Evolutionary conservation across 2,113 vertebrate genomes (phyloP).

Genomic region (Saguinus midas): DNA sequence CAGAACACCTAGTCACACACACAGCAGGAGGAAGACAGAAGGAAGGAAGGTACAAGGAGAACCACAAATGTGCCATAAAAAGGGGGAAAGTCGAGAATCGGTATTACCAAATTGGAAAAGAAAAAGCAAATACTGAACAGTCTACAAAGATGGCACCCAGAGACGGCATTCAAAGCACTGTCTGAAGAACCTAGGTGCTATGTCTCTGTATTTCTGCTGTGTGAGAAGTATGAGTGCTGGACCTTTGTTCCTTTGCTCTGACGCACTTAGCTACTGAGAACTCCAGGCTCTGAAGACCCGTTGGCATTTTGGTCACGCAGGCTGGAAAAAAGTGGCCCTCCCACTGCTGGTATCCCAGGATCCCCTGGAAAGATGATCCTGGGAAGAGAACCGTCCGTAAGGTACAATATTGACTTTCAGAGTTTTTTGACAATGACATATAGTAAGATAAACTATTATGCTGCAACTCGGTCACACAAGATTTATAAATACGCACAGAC

Average conservation of each 20-base stretch:
- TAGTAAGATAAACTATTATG: rapidly evolving
- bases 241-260: not conserved
- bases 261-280: not conserved
- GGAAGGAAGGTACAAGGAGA: no score
- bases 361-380: not conserved
- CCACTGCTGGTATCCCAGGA: rapidly evolving
- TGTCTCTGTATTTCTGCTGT: not conserved
- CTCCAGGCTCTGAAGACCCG: not conserved
- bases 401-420: rapidly evolving
- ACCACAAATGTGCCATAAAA: not conserved
- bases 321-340: no score
- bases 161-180: rapidly evolving
- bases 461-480: rapidly evolving
- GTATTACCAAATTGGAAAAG: no score
- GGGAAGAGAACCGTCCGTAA: not conserved
- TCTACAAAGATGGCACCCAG: no score
- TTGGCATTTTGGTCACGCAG: not conserved
- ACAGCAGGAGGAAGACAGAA: not conserved
- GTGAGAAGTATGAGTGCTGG: rapidly evolving
- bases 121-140: not conserved
- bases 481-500: not conserved
- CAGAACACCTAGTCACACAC: rapidly evolving
- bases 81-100: not conserved
- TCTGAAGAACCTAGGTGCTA: rapidly evolving
- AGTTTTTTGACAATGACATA: not conserved